phyloP scores from a whole-genome alignment of 2,888 invertebrate species.

The Amiota communis region DNA sequence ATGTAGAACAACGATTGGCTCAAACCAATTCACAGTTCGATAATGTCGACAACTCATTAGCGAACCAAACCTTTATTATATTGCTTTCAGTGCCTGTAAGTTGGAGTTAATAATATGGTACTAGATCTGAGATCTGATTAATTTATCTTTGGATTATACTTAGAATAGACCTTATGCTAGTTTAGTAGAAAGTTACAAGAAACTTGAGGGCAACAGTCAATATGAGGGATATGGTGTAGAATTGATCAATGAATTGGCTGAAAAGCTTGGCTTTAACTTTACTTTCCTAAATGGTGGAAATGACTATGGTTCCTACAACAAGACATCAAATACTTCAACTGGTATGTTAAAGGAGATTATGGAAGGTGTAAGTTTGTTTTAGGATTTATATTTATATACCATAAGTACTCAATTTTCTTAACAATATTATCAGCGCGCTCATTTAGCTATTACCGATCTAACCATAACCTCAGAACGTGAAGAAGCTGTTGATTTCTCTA shows the following conservation, averaged over 20 bases:
- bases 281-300: slow-evolving; percentile 84
- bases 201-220: slow-evolving; percentile 83
- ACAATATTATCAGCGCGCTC: slow-evolving; percentile 79
- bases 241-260: slow-evolving; percentile 84
- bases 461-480: slow-evolving; percentile 91
- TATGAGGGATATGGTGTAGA: slow-evolving; percentile 93
- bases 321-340: slow-evolving; percentile 81
- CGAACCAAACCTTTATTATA: slow-evolving; percentile 82
- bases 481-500: slow-evolving; percentile 92
- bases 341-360: slow-evolving; percentile 90
- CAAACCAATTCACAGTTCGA: slow-evolving; percentile 72
- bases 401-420: neutral
- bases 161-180: slow-evolving; percentile 87
- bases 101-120: neutral
- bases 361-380: slow-evolving; percentile 73
- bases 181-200: slow-evolving; percentile 80
- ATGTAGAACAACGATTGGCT: slow-evolving; percentile 74
- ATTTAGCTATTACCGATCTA: slow-evolving; percentile 93
- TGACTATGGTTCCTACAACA: slow-evolving; percentile 82
- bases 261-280: slow-evolving; percentile 86
- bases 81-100: slow-evolving; percentile 80
- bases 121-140: neutral
- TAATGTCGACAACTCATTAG: slow-evolving; percentile 78
- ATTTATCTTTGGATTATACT: slow-evolving; percentile 1
- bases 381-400: neutral